phyloP scores from a whole-genome alignment of 2,888 invertebrate genomes.

The Allophyes oxyacanthae region DNA sequence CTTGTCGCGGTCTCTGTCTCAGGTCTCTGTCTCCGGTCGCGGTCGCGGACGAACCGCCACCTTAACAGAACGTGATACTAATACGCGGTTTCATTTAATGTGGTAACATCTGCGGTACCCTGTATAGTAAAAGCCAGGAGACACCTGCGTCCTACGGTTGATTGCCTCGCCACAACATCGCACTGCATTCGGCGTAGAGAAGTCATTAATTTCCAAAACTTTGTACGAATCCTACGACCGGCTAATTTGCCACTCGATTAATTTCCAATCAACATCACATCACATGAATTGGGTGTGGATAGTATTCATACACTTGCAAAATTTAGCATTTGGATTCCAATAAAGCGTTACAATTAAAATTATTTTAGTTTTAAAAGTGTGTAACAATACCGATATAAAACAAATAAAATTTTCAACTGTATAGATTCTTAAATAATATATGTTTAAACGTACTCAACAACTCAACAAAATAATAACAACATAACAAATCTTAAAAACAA shows the following conservation, averaged over 20 bases:
- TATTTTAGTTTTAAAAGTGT: slow-evolving; percentile 1
- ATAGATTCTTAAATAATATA: slow-evolving; percentile 22
- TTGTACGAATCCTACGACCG: slow-evolving; percentile 37
- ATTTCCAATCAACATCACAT: slow-evolving; percentile 29
- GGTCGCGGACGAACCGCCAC: too few species aligned
- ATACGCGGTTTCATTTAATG: too few species aligned
- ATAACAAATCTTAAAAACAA: slow-evolving; percentile 30
- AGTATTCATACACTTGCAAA: background rate
- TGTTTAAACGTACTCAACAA: slow-evolving; percentile 21
- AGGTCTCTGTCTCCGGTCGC: too few species aligned
- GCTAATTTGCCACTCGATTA: slow-evolving; percentile 19
- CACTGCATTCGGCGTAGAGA: slow-evolving; percentile 24
- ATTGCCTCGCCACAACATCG: slow-evolving; percentile 3
- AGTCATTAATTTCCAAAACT: slow-evolving; percentile 18
- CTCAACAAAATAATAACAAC: slow-evolving; percentile 30
- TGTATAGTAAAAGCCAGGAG: too few species aligned
- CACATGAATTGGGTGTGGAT: slow-evolving; percentile 2
- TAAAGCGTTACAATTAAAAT: background rate
- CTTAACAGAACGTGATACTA: too few species aligned
- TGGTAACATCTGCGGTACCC: too few species aligned
- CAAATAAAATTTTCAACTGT: background rate
- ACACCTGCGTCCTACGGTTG: background rate
- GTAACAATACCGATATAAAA: background rate
- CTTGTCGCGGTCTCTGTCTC: too few species aligned
- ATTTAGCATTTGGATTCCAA: background rate